phyloP scores from a whole-genome alignment of 1,140 invertebrate genomes.

The Vollenhovia emeryi region DNA sequence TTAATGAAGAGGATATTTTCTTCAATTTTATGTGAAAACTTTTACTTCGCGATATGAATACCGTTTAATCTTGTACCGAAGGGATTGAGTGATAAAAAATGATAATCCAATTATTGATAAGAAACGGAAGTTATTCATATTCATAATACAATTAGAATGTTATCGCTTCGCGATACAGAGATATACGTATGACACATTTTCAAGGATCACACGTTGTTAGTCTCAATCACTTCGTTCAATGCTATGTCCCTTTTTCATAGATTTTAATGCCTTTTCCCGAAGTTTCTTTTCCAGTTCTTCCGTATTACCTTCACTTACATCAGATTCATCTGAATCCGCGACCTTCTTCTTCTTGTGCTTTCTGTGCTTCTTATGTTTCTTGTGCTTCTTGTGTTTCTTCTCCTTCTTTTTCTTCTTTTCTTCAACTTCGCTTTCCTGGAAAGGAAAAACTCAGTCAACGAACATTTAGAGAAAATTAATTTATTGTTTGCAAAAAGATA shows the following conservation, averaged over 20 bases:
- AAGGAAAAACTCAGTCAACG: constrained; percentile 45
- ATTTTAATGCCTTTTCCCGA: constrained; percentile 93
- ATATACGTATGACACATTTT: constrained; percentile 62
- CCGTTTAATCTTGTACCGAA: constrained; percentile 6
- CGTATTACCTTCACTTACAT: constrained; percentile 87
- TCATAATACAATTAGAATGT: constrained; percentile 58
- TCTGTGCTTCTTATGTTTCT: constrained; percentile 89
- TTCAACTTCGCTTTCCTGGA: constrained; percentile 88
- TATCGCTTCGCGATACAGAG: constrained; percentile 54
- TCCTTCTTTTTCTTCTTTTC: constrained; percentile 90
- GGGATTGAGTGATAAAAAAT: constrained; percentile 40
- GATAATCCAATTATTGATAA: constrained; percentile 35
- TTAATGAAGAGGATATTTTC: not conserved
- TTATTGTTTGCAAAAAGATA: not conserved
- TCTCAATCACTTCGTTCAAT: constrained; percentile 83
- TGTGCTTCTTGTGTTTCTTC: constrained; percentile 90
- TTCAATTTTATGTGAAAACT: not conserved
- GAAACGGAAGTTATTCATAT: constrained; percentile 39
- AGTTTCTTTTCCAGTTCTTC: constrained; percentile 95
- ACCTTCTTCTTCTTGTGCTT: constrained; percentile 89
- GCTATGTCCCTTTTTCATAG: constrained; percentile 88
- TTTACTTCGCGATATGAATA: not conserved
- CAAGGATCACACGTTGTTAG: constrained; percentile 44
- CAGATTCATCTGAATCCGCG: constrained; percentile 87
- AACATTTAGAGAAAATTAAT: constrained; percentile 19